Evolutionary conservation across 2,113 vertebrate species (phyloP), one percentile per base, ranked within the genome.

Genomic region (Malurus elegans): DNA sequence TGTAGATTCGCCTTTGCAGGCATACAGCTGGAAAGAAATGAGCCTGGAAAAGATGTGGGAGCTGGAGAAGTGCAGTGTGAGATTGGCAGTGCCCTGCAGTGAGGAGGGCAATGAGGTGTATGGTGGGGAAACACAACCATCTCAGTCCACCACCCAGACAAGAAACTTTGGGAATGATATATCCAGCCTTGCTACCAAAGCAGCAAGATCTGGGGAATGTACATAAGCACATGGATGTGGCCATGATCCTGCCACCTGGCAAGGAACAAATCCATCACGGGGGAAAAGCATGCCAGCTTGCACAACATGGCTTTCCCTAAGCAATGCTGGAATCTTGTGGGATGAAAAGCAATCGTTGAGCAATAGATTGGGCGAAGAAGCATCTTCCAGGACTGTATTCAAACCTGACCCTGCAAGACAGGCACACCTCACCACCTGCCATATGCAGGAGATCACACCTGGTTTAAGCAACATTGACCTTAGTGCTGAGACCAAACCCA

Each of bases 71-170:
- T 20, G n/a, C 25, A 42, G n/a, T 7, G 5, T 3, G 21, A 44
- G 36, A 16, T 1, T 3, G 53, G 57, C 13, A 6, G 42, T 10
- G n/a, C 34, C 56, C 18, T 0, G 0, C 54, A 54, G 36, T 1
- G 16, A 76, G 42, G 26, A 34, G 38, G 69, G 31, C 45, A 62
- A 7, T 0, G 2, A 64, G 48, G 58, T 10, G 10, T 32, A 19
- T 0, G 0, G 40, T 9, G 28, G 19, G 51, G 45, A 56, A 88
- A 92, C 0, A 0, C 0, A 4, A 25, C 45, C 24, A 29, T 21
- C 62, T 26, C 66, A 21, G 19, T n/a, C 34, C 40, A 36, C 28
- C 31, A 26, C 16, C 15, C 53, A 7, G 53, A 17, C 9, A 42
- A 50, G 44, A 79, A 83, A 78, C 20, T 14, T 32, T 42, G 40